Evolutionary conservation across 2,888 invertebrate genomes (phyloP).

Genomic region (Malthinus flaveolus): DNA sequence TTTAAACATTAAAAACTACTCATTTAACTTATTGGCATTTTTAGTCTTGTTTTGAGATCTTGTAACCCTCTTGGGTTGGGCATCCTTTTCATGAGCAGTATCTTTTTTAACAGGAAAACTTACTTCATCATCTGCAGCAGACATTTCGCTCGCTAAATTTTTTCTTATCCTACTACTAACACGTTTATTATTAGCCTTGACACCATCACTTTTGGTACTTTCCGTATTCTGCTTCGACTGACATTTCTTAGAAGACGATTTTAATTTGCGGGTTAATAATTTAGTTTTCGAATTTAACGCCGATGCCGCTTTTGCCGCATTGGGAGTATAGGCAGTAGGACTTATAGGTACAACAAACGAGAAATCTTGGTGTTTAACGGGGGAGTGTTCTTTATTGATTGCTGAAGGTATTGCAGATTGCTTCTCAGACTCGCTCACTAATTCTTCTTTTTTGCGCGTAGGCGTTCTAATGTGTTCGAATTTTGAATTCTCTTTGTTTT

Average conservation of each 20-base stretch:
- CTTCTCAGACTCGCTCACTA: neutral
- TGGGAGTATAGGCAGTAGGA: conserved; percentile 28
- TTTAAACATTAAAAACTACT: too few species aligned
- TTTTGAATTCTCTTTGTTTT: neutral
- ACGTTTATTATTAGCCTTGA: neutral
- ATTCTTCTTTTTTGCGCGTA: neutral
- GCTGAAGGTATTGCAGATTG: neutral
- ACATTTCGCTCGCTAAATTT: too few species aligned
- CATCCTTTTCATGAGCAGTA: too few species aligned
- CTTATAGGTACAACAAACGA: conserved; percentile 11
- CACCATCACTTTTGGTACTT: neutral
- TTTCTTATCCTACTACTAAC: neutral
- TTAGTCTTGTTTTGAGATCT: too few species aligned
- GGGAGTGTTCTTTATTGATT: too few species aligned
- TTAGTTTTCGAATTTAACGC: conserved; percentile 17
- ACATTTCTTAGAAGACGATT: conserved; percentile 8
- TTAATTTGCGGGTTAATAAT: conserved; percentile 27
- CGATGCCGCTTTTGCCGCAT: conserved; percentile 12
- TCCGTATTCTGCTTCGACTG: neutral
- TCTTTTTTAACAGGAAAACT: too few species aligned
- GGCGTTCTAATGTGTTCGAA: neutral
- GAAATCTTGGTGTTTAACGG: too few species aligned
- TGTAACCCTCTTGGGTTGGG: too few species aligned
- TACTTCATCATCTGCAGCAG: too few species aligned
- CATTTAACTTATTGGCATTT: too few species aligned